Base-by-base conservation (phyloP, 2,888 invertebrate genomes). In the Phytoseiulus persimilis region DNA sequence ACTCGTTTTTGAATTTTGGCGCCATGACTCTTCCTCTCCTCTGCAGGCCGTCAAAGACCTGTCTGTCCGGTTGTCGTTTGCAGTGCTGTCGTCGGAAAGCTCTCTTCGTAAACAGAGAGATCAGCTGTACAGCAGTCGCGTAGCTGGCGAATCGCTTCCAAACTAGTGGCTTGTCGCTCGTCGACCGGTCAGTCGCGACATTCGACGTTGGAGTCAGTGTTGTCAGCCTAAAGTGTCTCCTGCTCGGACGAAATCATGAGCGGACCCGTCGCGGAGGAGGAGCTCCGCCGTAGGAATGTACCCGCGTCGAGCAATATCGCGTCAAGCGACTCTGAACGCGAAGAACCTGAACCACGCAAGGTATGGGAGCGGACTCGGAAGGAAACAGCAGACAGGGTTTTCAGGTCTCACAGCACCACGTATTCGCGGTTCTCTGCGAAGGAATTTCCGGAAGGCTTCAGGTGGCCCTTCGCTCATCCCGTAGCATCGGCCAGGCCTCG, bases 221-320 rank as follows among this genome's bases (percentile, higher is more conserved):
- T 18, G 23, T 23, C 65, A 65, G 65, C 14, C 23, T 23, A 65
- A 65, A 23, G 65, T 28, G 28, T 23, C 1, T 28, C 18, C 65
- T 11, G 65, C 65, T 65, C 65, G 1, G 32, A 32, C n/a, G 32
- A 11, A 45, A 87, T 31, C 32, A 87, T 87, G 87, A 87, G 39
- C n/a, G 32, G 45, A n/a, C 32, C 45, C 33, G 14, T n/a, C 45
- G 28, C 87, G 87, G 87, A 87, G 32, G 87, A 87, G 11, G 87
- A 87, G 87, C 87, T 87, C 87, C 87, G 87, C 11, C 87, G 87
- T 28, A 87, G 87, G 87, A 87, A 87, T 39, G 87, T 87, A 65
- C 65, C 65, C 65, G 65, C 65, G 65, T 65, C 65, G 65, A 65
- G 65, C 65, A 65, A 65, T 28, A 65, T 65, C 32, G 87, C 87